These are phyloP conservation scores for Scrobipalpa costella DNA, from an alignment of 2,888 invertebrate species.

Conservation along the genomic window DNA sequence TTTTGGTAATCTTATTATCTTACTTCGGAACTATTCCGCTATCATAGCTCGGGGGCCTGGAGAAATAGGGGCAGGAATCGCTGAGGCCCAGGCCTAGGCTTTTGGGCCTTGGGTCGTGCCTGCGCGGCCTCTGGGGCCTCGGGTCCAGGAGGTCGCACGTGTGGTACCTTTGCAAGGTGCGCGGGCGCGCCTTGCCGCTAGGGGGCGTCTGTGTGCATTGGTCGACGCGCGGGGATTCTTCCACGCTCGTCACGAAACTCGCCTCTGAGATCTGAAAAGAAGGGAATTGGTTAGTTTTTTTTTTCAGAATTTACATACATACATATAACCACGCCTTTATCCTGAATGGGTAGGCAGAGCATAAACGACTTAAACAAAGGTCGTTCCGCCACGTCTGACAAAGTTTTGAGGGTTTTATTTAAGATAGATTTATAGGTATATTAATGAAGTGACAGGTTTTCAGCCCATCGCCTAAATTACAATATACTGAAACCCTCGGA, in stretches of 20 bases:
- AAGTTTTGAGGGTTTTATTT: no score
- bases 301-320: no score
- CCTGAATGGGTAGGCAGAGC: no score
- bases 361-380: no score
- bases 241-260: conserved; percentile 74
- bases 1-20: conserved; percentile 43
- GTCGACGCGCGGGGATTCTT: conserved; percentile 66
- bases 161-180: conserved; percentile 78
- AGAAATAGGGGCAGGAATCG: conserved; percentile 67
- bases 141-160: conserved; percentile 77
- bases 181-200: conserved; percentile 69
- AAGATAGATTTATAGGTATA: no score
- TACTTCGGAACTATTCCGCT: conserved; percentile 61
- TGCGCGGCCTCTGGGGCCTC: conserved; percentile 50
- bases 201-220: conserved; percentile 77
- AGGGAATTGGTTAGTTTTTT: neutral
- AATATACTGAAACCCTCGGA: no score
- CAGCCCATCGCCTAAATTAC: no score
- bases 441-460: no score
- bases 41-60: conserved; percentile 69
- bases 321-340: no score
- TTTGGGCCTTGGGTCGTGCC: conserved; percentile 59
- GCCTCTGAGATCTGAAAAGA: conserved; percentile 70
- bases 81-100: conserved; percentile 63
- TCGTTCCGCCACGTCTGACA: no score